phyloP scores from a whole-genome alignment of 2,113 vertebrate species.

The Apistogramma diplotaenia region DNA sequence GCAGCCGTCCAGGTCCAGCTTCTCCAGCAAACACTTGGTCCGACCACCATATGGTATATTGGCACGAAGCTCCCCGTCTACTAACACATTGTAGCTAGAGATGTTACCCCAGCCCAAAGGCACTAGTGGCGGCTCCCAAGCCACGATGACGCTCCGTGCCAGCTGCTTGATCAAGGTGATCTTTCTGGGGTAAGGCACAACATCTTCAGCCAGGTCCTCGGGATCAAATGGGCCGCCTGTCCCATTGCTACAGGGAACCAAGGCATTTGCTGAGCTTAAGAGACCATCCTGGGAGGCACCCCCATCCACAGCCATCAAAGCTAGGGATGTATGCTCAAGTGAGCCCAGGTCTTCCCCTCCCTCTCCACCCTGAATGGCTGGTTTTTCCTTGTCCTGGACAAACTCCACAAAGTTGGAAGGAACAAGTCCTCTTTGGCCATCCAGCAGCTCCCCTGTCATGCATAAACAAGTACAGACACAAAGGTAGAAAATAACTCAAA shows the following conservation, averaged over 20 bases:
- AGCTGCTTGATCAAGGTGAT: conserved; percentile 97
- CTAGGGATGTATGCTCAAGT: conserved; percentile 71
- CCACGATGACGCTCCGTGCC: conserved; percentile 95
- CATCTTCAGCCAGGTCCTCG: conserved; percentile 89
- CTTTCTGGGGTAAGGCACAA: conserved; percentile 96
- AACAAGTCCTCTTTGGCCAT: conserved; percentile 95
- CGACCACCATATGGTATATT: conserved; percentile 80
- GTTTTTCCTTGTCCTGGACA: conserved; percentile 88
- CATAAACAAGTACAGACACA: background rate
- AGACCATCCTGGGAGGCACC: conserved; percentile 63
- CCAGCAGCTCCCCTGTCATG: conserved; percentile 88
- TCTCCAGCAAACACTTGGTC: conserved; percentile 91
- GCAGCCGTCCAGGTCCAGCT: conserved; percentile 86
- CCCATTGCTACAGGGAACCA: conserved; percentile 76
- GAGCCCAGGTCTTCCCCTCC: conserved; percentile 74
- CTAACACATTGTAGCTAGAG: conserved; percentile 90
- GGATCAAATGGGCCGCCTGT: conserved; percentile 80
- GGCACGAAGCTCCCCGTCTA: conserved; percentile 87
- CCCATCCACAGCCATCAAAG: conserved; percentile 62
- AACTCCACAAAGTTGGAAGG: conserved; percentile 99
- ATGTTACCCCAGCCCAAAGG: conserved; percentile 89
- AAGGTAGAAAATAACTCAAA: background rate
- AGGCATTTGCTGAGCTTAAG: conserved; percentile 51
- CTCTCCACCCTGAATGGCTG: conserved; percentile 57
- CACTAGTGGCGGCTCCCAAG: conserved; percentile 91